Base-by-base conservation (phyloP, 53 echinoderm and acorn worm species). In the Apostichopus leukothele region DNA sequence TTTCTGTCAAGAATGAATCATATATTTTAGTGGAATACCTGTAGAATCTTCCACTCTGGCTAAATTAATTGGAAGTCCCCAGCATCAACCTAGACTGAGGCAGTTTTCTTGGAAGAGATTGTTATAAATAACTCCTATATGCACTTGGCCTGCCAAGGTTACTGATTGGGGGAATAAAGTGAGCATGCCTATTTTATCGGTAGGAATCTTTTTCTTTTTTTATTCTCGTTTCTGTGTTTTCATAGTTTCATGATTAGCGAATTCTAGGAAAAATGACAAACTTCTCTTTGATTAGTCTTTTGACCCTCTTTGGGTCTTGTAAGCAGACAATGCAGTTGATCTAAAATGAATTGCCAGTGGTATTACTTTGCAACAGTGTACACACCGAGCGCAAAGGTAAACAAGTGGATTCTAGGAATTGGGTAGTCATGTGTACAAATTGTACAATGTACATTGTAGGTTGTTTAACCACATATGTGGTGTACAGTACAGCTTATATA, bases 361-460 rank as follows among this genome's bases (percentile, higher is more conserved):
- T 16, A 13, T 63, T 63, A 13, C 16, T 63, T 79, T 79, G 79
- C 20, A 13, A n/a, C 19, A 79, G 79, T 79, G 51, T 79, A 53
- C 53, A 79, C 79, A 79, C 79, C 50, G n/a, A 63, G 16, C 79
- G 79, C 16, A n/a, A 50, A 51, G 51, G 79, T 79, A 79, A 79
- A 79, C 79, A 79, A 79, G n/a, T 51, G 13, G 19, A 52, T 79
- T 79, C 79, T 14, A n/a, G 79, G 79, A 79, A 79, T 19, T 79
- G 79, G 5, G 18, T 79, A 79, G 16, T 79, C 79, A 79, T 7
- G 79, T 79, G 79, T 79, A 79, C n/a, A 39, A 5, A 18, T 79
- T 79, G 52, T 19, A 79, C 79, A 79, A 79, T 79, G 79, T 39
- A 39, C 39, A 79, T 63, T 63, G 63, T 63, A 16, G 63, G 63